Conservation (phyloP, 2,113 vertebrate species). For the Tetraodon nigroviridis region DNA sequence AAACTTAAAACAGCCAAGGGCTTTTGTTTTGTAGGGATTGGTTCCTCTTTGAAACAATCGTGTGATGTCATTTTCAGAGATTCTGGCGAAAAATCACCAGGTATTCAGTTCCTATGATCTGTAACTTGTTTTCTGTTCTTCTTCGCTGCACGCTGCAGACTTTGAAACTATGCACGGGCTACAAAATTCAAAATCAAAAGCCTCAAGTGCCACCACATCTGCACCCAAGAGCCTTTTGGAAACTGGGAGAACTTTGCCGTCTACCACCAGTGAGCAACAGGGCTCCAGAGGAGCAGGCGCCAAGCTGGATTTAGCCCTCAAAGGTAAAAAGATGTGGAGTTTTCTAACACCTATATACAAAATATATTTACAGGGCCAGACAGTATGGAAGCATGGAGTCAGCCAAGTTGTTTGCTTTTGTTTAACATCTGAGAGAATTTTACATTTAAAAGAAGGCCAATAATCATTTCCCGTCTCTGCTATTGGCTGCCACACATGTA, state of each 20-base stretch:
- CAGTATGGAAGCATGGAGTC: too few relatives aligned
- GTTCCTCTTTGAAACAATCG: background rate
- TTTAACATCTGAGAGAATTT: too few relatives aligned
- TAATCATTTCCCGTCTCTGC: constrained; percentile 26
- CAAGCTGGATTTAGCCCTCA: constrained; percentile 38
- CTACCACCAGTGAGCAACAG: constrained; percentile 13
- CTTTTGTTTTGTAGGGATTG: background rate
- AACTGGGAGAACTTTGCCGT: constrained; percentile 26
- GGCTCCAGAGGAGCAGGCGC: constrained; percentile 15
- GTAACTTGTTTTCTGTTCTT: constrained; percentile 11
- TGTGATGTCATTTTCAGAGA: background rate
- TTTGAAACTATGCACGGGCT: constrained; percentile 54
- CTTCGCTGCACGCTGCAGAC: constrained; percentile 42
- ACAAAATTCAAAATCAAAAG: background rate
- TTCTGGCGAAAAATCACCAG: background rate
- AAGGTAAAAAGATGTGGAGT: constrained; percentile 31
- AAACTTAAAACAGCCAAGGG: too few relatives aligned
- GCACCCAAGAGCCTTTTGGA: constrained; percentile 19
- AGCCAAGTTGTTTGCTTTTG: too few relatives aligned
- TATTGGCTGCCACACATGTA: constrained; percentile 18
- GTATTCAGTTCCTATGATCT: constrained; percentile 21
- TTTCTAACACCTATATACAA: background rate
- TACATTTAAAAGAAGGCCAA: constrained; percentile 28
- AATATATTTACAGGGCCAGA: background rate
- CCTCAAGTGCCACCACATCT: constrained; percentile 14